Conservation (phyloP, 2,888 invertebrate species). For the Xiphydria camelus region DNA sequence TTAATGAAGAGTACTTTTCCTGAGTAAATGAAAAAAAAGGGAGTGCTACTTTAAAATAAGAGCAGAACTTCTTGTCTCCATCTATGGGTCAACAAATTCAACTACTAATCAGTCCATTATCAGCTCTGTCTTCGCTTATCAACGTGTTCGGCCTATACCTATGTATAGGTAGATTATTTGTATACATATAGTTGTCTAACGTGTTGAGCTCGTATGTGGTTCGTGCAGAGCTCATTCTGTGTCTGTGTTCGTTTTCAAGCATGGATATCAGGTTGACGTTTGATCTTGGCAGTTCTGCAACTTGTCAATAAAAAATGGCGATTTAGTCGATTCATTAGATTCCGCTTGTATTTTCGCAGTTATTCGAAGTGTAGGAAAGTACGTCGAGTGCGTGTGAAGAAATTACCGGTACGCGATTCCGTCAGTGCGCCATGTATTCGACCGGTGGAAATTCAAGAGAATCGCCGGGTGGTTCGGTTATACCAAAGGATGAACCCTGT, state of each 20-base stretch:
- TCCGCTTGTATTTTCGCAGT: slow-evolving; percentile 15
- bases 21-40: no score
- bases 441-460: not conserved
- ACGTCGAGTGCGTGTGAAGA: not conserved
- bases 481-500: slow-evolving; percentile 14
- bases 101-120: no score
- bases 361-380: slow-evolving; percentile 25
- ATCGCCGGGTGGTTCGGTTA: not conserved
- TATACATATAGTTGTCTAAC: no score
- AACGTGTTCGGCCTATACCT: no score
- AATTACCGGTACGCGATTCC: no score
- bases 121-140: no score
- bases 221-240: no score
- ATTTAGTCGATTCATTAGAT: slow-evolving; percentile 25
- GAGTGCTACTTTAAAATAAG: no score
- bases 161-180: no score
- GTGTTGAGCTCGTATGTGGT: no score
- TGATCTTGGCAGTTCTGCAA: not conserved
- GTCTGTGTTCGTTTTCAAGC: not conserved
- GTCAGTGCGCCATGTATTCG: slow-evolving; percentile 26
- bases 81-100: no score
- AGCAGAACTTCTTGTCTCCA: not conserved
- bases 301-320: slow-evolving; percentile 26
- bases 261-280: not conserved
- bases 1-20: no score